phyloP scores from a whole-genome alignment of 2,888 invertebrate genomes.

The Troglohyphantes excavatus region DNA sequence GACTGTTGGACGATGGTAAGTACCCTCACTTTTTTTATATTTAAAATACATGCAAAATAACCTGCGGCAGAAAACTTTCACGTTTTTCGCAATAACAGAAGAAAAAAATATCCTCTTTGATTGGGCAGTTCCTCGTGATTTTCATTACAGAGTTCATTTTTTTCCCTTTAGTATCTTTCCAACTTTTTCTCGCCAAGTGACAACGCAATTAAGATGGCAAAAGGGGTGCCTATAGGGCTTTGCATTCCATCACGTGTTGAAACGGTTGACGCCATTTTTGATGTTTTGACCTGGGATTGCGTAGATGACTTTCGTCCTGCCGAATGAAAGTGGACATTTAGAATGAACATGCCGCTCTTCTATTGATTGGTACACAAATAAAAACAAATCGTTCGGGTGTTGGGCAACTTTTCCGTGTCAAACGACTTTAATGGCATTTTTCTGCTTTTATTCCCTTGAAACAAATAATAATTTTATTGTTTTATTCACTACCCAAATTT shows the following conservation, averaged over 20 bases:
- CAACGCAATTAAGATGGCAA: slow-evolving; percentile 19
- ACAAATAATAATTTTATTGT: too few species aligned
- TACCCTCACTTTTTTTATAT: slow-evolving; percentile 64
- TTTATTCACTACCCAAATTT: too few species aligned
- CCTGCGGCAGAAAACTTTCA: too few species aligned
- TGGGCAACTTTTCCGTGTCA: too few species aligned
- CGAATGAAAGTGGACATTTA: too few species aligned
- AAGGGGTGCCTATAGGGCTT: slow-evolving; percentile 27
- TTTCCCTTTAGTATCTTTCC: background rate
- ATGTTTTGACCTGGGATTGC: slow-evolving; percentile 36
- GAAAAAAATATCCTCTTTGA: background rate
- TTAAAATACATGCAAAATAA: too few species aligned
- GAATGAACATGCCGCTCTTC: background rate
- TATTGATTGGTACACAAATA: background rate
- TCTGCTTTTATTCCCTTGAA: too few species aligned
- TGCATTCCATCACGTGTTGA: slow-evolving; percentile 75
- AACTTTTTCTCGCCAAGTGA: slow-evolving; percentile 1
- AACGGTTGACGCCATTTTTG: slow-evolving; percentile 74
- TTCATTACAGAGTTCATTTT: background rate
- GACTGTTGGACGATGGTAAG: slow-evolving; percentile 99
- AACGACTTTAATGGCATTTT: too few species aligned
- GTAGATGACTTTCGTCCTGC: background rate
- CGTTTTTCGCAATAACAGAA: too few species aligned
- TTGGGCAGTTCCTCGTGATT: background rate
- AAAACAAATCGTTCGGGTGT: background rate